A percentile compares a stretch with the other conserved stretches of the same genome.
Conservation (phyloP, 2,797 vertebrate genomes). For the Margarornis squamiger region DNA sequence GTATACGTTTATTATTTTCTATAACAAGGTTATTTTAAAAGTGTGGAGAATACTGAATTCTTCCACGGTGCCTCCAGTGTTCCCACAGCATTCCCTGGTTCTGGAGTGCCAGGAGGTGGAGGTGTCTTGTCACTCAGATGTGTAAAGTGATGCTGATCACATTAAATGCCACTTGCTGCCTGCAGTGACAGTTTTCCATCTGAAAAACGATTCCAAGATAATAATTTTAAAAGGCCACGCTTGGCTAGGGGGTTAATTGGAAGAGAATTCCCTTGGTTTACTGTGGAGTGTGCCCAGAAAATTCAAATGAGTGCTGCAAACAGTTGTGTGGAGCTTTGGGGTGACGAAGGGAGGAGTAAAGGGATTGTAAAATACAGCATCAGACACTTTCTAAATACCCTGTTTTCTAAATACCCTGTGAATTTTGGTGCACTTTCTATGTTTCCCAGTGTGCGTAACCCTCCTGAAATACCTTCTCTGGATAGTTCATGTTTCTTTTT, state of each 20-base stretch:
- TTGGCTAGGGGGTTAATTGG: neutral
- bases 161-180: neutral
- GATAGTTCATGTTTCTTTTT: neutral
- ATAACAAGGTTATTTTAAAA: neutral
- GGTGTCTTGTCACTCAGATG: neutral
- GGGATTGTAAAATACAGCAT: neutral
- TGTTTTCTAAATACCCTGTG: neutral
- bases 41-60: accelerated
- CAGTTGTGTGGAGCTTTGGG: neutral
- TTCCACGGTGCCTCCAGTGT: accelerated
- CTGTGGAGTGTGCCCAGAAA: accelerated
- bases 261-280: neutral
- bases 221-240: neutral
- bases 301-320: accelerated
- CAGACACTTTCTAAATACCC: accelerated
- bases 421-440: neutral
- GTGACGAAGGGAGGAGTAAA: neutral
- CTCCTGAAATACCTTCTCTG: neutral
- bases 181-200: neutral
- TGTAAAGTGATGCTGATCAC: neutral
- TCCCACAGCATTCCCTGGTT: neutral
- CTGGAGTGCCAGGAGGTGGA: neutral
- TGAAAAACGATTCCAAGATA: neutral
- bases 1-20: neutral
- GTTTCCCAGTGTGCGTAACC: neutral